Percentiles rank a stretch among this genome's conserved stretches.
These are phyloP conservation scores for Tarsius wallacei DNA, from an alignment of 2,797 vertebrate genomes.

Conservation along the genomic window DNA sequence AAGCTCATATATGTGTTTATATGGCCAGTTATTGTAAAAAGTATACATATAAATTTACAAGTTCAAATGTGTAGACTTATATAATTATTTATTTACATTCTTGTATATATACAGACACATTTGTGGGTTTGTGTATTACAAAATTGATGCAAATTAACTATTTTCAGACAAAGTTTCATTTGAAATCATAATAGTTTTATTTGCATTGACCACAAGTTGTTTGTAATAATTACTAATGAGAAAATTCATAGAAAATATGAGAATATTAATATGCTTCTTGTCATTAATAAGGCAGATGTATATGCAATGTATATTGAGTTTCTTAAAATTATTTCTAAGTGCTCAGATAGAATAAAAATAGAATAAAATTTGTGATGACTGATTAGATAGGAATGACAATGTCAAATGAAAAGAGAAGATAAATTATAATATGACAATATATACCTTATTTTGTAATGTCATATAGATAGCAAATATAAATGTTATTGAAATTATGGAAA, in stretches of 20 bases:
- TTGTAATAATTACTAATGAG: constrained; percentile 63
- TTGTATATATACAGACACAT: constrained; percentile 49
- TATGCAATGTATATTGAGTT: not conserved
- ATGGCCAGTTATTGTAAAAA: not conserved
- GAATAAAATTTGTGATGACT: constrained; percentile 54
- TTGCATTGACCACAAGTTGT: constrained; percentile 70
- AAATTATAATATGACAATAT: constrained; percentile 31
- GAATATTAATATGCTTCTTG: constrained; percentile 55
- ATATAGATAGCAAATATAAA: not conserved
- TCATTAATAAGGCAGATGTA: constrained; percentile 52
- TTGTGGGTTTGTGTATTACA: not conserved
- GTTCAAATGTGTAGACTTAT: not conserved
- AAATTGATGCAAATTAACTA: constrained; percentile 53
- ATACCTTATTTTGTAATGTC: constrained; percentile 45
- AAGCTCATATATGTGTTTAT: not conserved
- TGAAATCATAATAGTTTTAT: constrained; percentile 73
- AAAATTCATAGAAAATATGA: constrained; percentile 55
- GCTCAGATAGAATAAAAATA: constrained; percentile 68
- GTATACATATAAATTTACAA: not conserved
- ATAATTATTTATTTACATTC: constrained; percentile 58
- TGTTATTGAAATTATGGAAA: not conserved
- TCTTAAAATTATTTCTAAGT: constrained; percentile 54
- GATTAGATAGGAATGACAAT: constrained; percentile 78
- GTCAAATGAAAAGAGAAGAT: constrained; percentile 65
- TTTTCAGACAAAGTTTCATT: constrained; percentile 66